Base-by-base conservation (phyloP, 1,140 invertebrate species). In the Aphelenchoides avenae region DNA sequence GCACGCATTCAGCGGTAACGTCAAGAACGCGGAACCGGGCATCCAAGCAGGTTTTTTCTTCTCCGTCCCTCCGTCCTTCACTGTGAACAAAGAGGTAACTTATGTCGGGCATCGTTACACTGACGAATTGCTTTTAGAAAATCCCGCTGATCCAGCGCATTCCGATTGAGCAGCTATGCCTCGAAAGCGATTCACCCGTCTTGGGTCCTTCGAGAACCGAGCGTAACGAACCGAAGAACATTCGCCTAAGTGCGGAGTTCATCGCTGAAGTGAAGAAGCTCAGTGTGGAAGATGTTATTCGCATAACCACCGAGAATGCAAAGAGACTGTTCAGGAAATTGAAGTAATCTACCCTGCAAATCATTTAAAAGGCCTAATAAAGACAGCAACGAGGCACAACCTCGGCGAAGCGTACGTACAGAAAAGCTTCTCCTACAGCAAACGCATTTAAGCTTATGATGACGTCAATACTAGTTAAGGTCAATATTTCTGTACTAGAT, bases 1-100 rank as follows among this genome's bases (percentile, higher is more conserved):
- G 27, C 79, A 80, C 68, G 78, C 78, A 3, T 80, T 80, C 74
- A 77, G 77, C 64, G 79, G 79, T 1, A 74, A 71, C 48, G 57
- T 75, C 6, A 70, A 77, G 31, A 70, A 70, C 20, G 79, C 75
- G 3, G 54, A 75, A 61, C 63, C 68, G 52, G 79, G 77, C 26
- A 76, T 79, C 1, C 47, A 70, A 40, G 60, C 54, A 9, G 79
- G 79, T 1, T 80, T 71, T 60, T 79, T 60, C 43, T 80, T 80
- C 52, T 79, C 77, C 33, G 68, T 80, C 39, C 77, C 79, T 6
- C 78, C 79, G 4, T 78, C 61, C 15, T 66, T 66, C 36, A 48
- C 66, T 27, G 6, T 57, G 7, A 51, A 39, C n/a, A 22, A 27
- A 36, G 60, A 66, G 46, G 57, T 66, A 36, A 36, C 34, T 36